Conservation (phyloP, 2,797 vertebrate species). For the Sphaeramia orbicularis region DNA sequence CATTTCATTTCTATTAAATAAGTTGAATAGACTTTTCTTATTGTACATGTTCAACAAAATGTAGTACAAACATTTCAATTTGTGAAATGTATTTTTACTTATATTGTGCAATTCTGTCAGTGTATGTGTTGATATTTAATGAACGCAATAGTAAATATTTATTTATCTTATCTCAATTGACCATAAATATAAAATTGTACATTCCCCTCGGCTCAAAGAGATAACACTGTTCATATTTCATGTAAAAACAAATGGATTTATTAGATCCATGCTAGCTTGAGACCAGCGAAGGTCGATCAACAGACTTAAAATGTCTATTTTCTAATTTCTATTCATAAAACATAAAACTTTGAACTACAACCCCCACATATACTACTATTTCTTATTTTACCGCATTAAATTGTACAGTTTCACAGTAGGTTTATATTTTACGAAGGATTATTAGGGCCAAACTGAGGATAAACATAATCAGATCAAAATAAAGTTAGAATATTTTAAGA, state of each 20-base stretch:
- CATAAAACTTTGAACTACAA: slow-evolving; percentile 43
- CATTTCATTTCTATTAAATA: too few relatives aligned
- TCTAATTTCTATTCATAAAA: slow-evolving; percentile 43
- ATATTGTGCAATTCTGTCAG: slow-evolving; percentile 1
- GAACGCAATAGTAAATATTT: slow-evolving; percentile 22
- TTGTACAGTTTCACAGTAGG: slow-evolving; percentile 58
- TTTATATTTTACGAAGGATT: slow-evolving; percentile 24
- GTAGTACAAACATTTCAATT: slow-evolving; percentile 15
- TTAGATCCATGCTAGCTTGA: slow-evolving; percentile 31
- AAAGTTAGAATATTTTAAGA: too few relatives aligned
- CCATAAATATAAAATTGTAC: slow-evolving; percentile 29
- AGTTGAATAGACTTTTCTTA: neutral
- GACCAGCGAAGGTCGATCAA: neutral
- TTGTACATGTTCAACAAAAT: slow-evolving; percentile 17
- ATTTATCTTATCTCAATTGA: slow-evolving; percentile 32
- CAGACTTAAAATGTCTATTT: slow-evolving; percentile 11
- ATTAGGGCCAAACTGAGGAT: too few relatives aligned
- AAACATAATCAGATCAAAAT: too few relatives aligned
- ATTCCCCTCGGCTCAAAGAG: slow-evolving; percentile 10
- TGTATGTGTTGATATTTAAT: slow-evolving; percentile 5
- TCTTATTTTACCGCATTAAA: slow-evolving; percentile 36
- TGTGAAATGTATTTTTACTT: slow-evolving; percentile 52
- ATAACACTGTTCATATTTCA: slow-evolving; percentile 21
- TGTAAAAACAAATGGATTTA: slow-evolving; percentile 22
- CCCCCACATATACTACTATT: slow-evolving; percentile 19